Conservation (phyloP, 2,888 invertebrate species). For the Criorhina ranunculi region DNA sequence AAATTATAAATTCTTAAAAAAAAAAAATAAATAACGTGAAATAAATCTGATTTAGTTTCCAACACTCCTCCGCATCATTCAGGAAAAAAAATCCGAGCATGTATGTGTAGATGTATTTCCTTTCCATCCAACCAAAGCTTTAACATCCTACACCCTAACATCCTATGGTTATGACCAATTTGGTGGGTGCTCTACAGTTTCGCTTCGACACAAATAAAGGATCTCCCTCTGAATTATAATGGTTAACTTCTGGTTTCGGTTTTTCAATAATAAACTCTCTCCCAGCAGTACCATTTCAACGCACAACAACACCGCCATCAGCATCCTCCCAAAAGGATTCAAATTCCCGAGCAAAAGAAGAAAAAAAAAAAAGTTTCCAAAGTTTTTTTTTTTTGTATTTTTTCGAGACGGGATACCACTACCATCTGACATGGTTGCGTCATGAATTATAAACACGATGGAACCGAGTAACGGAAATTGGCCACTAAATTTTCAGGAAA, state of each 20-base stretch:
- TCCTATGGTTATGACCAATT: constrained; percentile 32
- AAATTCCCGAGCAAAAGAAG: constrained; percentile 11
- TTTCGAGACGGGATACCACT: constrained; percentile 20
- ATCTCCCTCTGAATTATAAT: constrained; percentile 50
- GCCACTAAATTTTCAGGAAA: constrained; percentile 71
- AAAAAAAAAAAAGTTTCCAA: constrained; percentile 25
- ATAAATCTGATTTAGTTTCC: constrained; percentile 1
- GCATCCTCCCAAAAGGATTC: constrained; percentile 58
- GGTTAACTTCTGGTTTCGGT: constrained; percentile 70
- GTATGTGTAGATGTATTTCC: too few relatives aligned
- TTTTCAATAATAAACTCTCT: constrained; percentile 74
- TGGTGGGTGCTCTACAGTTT: constrained; percentile 26
- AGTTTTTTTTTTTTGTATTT: constrained; percentile 7
- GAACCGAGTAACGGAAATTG: constrained; percentile 65
- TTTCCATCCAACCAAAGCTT: constrained; percentile 1
- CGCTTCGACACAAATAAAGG: constrained; percentile 33
- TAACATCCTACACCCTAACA: background rate
- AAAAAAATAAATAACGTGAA: constrained; percentile 27
- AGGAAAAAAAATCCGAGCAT: background rate
- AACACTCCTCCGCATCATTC: background rate
- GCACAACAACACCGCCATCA: constrained; percentile 45
- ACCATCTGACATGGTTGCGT: constrained; percentile 46
- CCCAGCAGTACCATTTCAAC: constrained; percentile 53
- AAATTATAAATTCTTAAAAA: constrained; percentile 55
- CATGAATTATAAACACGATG: constrained; percentile 59